Percentiles rank a stretch among this genome's conserved stretches.
Evolutionary conservation across 2,797 vertebrate species (phyloP).

Genomic region (Catostomus latipinnis): DNA sequence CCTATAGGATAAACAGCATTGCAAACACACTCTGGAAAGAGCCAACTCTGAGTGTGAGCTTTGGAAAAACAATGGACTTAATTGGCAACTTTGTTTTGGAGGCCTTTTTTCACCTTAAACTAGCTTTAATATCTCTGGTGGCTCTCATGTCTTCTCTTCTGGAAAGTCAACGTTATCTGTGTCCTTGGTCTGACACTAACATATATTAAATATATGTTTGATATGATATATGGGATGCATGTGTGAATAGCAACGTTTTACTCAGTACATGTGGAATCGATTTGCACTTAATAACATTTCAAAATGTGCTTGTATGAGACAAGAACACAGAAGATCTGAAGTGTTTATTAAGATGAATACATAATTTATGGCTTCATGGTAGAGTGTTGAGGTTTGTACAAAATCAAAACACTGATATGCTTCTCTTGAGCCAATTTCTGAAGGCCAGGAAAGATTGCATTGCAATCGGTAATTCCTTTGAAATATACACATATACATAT

Average conservation of each 20-base stretch:
- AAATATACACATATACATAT: background rate
- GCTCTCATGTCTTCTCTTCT: background rate
- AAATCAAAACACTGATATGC: slow-evolving; percentile 45
- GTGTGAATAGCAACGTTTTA: background rate
- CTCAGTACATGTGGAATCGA: background rate
- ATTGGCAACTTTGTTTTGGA: background rate
- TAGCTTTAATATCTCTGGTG: slow-evolving; percentile 23
- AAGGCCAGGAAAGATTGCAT: slow-evolving; percentile 24
- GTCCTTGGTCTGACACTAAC: slow-evolving; percentile 5
- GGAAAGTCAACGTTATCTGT: background rate
- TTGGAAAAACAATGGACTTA: background rate
- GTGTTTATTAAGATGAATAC: slow-evolving; percentile 31
- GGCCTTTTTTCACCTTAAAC: slow-evolving; percentile 2
- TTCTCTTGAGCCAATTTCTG: slow-evolving; percentile 14
- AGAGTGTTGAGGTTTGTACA: slow-evolving; percentile 5
- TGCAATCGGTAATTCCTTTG: background rate
- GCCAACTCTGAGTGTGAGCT: background rate
- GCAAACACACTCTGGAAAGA: background rate
- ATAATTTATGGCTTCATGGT: slow-evolving; percentile 21
- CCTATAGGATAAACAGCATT: slow-evolving; percentile 50
- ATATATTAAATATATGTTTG: background rate
- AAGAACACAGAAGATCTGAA: background rate
- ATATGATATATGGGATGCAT: background rate
- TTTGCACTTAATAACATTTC: background rate
- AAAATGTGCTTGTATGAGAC: background rate